Percentiles rank a stretch among this genome's conserved stretches.
These are phyloP conservation scores for Neoniphon sammara DNA, from an alignment of 2,797 vertebrate species.

Conservation along the genomic window DNA sequence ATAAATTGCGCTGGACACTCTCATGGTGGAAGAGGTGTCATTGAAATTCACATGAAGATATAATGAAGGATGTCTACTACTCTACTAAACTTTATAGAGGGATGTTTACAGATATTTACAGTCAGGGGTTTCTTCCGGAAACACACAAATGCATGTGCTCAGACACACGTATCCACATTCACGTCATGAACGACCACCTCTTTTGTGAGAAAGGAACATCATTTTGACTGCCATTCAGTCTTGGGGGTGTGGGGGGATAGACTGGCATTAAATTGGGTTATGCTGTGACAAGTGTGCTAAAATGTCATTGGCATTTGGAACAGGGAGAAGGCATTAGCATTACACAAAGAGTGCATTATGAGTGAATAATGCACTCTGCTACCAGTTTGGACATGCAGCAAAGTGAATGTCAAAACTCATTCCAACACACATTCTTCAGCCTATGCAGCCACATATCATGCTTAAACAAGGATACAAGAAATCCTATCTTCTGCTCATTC, in stretches of 20 bases:
- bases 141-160: background rate
- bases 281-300: constrained; percentile 72
- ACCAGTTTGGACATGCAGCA: constrained; percentile 92
- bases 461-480: constrained; percentile 76
- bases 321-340: constrained; percentile 85
- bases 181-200: constrained; percentile 24
- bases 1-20: constrained; percentile 30
- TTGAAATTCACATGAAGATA: constrained; percentile 12
- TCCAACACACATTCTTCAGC: constrained; percentile 90
- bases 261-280: constrained; percentile 72
- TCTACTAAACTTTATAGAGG: background rate
- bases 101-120: constrained; percentile 25
- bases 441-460: constrained; percentile 85
- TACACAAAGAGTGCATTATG: constrained; percentile 86
- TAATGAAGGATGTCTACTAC: constrained; percentile 27
- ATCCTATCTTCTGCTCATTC: constrained; percentile 70
- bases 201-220: constrained; percentile 39
- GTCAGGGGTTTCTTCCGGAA: background rate
- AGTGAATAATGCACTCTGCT: constrained; percentile 91
- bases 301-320: constrained; percentile 74
- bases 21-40: constrained; percentile 8
- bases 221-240: constrained; percentile 57
- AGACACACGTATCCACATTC: constrained; percentile 9
- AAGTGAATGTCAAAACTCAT: constrained; percentile 95
- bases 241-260: constrained; percentile 26